phyloP scores from a whole-genome alignment of 1,140 invertebrate genomes.

The Drosophila albomicans region DNA sequence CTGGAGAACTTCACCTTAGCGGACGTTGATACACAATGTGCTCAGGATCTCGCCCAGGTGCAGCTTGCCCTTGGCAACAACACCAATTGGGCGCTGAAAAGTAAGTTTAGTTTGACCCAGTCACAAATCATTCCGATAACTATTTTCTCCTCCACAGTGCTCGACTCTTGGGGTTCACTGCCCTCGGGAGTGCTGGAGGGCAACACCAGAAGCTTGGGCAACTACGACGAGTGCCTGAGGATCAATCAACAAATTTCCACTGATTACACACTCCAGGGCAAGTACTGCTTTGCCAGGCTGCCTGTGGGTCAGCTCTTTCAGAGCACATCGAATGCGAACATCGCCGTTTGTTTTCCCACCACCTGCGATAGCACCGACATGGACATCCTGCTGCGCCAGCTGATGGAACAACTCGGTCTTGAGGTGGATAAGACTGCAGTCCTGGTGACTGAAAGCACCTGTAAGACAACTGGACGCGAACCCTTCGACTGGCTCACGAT shows the following conservation, averaged over 20 bases:
- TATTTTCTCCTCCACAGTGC: conserved; percentile 31
- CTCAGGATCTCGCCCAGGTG: not conserved
- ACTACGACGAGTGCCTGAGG: conserved; percentile 58
- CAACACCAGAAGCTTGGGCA: conserved; percentile 48
- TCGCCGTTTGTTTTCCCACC: conserved; percentile 51
- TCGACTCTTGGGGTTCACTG: conserved; percentile 60
- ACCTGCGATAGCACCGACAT: conserved; percentile 48
- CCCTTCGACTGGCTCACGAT: conserved; percentile 41
- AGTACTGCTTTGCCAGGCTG: conserved; percentile 49
- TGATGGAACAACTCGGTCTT: conserved; percentile 32
- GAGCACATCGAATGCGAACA: conserved; percentile 13
- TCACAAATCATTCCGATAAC: not conserved
- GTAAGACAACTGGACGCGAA: conserved; percentile 39
- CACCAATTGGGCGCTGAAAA: conserved; percentile 2
- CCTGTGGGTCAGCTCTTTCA: conserved; percentile 10
- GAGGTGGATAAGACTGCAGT: conserved; percentile 13
- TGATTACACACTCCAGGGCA: conserved; percentile 36
- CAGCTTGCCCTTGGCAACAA: not conserved
- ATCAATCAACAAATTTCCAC: conserved; percentile 24
- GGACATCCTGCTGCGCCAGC: conserved; percentile 34
- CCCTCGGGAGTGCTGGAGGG: conserved; percentile 42
- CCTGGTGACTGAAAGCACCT: conserved; percentile 33
- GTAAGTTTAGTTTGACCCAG: conserved; percentile 10
- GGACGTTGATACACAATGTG: not conserved
- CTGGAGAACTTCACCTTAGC: not conserved